A percentile compares a stretch with the other conserved stretches of the same genome.
phyloP scores from a whole-genome alignment of 2,113 vertebrate species.

The Chascanopsetta lugubris region DNA sequence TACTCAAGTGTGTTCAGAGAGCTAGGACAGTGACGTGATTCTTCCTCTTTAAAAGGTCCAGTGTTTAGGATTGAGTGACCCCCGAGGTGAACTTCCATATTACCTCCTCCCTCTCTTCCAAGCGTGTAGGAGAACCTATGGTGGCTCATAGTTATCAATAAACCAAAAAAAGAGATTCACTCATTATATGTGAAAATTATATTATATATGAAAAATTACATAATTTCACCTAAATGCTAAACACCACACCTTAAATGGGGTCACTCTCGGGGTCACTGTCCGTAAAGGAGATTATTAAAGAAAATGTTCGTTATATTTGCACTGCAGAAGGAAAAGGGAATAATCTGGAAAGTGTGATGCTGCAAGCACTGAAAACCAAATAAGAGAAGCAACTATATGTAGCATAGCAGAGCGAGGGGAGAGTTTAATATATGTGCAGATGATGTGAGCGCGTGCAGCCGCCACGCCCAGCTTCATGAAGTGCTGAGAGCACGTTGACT shows the following conservation, averaged over 20 bases:
- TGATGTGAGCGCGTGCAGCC: constrained; percentile 23
- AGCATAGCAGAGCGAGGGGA: constrained; percentile 70
- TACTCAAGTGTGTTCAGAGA: constrained; percentile 10
- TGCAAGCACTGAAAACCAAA: constrained; percentile 83
- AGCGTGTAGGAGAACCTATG: too few species aligned
- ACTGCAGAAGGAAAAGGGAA: constrained; percentile 75
- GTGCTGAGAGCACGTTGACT: constrained; percentile 59
- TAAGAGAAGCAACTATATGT: constrained; percentile 79
- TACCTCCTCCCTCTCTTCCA: background rate
- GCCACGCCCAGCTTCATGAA: constrained; percentile 26
- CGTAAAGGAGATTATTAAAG: constrained; percentile 55
- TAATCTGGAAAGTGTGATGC: constrained; percentile 66
- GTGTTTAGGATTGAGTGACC: too few species aligned
- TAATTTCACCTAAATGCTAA: too few species aligned
- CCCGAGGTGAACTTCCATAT: too few species aligned
- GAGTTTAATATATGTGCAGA: constrained; percentile 78
- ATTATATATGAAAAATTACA: too few species aligned
- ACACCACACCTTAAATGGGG: too few species aligned
- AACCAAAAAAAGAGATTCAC: too few species aligned
- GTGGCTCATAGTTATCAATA: too few species aligned
- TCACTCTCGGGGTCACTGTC: constrained; percentile 52
- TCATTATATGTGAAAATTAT: too few species aligned
- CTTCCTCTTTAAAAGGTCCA: too few species aligned
- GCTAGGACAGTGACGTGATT: constrained; percentile 1
- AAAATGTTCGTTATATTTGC: constrained; percentile 64